Conservation (phyloP, 2,888 invertebrate species). For the Coelopa pilipes region DNA sequence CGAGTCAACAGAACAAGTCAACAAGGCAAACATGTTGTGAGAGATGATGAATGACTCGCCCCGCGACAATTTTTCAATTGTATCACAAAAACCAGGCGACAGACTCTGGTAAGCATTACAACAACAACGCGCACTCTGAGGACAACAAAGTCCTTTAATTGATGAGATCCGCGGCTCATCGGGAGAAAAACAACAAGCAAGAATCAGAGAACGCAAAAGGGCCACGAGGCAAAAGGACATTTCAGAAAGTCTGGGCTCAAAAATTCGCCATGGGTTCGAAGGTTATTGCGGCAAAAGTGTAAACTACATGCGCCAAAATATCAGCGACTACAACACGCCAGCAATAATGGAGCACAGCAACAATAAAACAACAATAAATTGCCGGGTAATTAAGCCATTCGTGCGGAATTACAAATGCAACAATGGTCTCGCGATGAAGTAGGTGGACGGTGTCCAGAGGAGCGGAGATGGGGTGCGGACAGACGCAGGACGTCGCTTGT, state of each 20-base stretch:
- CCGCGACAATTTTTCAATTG: slow-evolving; percentile 58
- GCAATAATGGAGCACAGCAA: background rate
- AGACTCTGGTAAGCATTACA: no score
- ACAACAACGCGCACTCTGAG: no score
- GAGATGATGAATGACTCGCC: slow-evolving; percentile 55
- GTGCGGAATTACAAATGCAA: background rate
- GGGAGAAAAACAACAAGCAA: no score
- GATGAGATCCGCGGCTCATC: no score
- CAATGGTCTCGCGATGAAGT: background rate
- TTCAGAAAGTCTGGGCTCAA: no score
- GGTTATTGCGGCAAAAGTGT: no score
- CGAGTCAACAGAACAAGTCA: slow-evolving; percentile 57
- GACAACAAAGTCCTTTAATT: no score
- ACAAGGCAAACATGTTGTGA: slow-evolving; percentile 37
- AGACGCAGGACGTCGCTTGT: background rate
- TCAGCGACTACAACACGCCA: background rate
- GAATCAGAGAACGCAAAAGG: no score
- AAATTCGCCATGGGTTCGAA: no score
- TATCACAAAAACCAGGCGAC: background rate
- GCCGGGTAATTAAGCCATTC: background rate
- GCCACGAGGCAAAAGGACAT: no score
- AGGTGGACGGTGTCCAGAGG: background rate
- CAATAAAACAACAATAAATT: background rate
- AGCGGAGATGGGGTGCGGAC: background rate
- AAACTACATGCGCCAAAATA: background rate